phyloP scores from a whole-genome alignment of 2,888 invertebrate genomes.

The Pelosia muscerda region DNA sequence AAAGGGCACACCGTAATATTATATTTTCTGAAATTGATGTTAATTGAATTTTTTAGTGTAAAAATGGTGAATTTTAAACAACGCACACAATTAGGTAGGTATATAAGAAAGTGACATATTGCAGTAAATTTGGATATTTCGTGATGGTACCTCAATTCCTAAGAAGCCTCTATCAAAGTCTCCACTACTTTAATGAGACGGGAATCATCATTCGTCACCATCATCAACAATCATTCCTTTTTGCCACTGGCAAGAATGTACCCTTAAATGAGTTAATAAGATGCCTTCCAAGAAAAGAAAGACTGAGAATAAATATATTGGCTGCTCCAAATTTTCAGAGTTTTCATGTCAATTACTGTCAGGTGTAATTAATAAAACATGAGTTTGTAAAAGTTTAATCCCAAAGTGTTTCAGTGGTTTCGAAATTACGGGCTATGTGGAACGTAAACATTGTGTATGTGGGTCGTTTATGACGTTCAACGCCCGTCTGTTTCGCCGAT shows the following conservation, averaged over 20 bases:
- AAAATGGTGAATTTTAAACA: too few relatives aligned
- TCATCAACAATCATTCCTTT: too few relatives aligned
- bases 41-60: too few relatives aligned
- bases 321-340: constrained; percentile 8
- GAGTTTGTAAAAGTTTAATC: constrained; percentile 34
- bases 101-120: too few relatives aligned
- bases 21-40: too few relatives aligned
- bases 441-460: constrained; percentile 73
- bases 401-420: constrained; percentile 49
- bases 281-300: background rate
- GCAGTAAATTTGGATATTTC: background rate
- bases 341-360: constrained; percentile 18
- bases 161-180: too few relatives aligned
- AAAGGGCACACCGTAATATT: too few relatives aligned
- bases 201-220: too few relatives aligned
- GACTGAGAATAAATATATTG: constrained; percentile 13
- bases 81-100: too few relatives aligned
- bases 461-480: constrained; percentile 66
- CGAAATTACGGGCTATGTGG: constrained; percentile 68
- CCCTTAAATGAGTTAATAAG: too few relatives aligned
- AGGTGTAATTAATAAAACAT: constrained; percentile 30
- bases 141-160: background rate
- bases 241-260: too few relatives aligned
- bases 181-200: too few relatives aligned
- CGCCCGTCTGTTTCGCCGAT: constrained; percentile 56